Percentiles rank a stretch among this genome's conserved stretches.
These are phyloP conservation scores for Drosophila atripex DNA, from an alignment of 2,888 invertebrate species.

Conservation along the genomic window DNA sequence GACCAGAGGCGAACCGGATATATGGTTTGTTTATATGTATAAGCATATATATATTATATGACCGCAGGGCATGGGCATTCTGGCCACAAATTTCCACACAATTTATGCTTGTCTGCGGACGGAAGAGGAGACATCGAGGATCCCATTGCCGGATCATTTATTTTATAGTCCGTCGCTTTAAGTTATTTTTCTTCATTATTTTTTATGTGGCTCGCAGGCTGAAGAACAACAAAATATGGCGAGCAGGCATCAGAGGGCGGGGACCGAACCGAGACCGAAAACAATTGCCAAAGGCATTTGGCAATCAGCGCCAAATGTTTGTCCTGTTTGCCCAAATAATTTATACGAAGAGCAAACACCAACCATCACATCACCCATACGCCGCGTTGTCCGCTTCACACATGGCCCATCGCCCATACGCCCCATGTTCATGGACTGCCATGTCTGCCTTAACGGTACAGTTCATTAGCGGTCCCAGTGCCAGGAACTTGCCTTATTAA, in stretches of 20 bases:
- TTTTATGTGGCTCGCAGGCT: conserved; percentile 52
- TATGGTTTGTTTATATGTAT: conserved; percentile 34
- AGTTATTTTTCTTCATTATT: conserved; percentile 78
- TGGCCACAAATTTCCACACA: conserved; percentile 59
- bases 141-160: conserved; percentile 71
- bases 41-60: conserved; percentile 22
- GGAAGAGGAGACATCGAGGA: conserved; percentile 28
- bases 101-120: conserved; percentile 45
- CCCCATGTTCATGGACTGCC: conserved; percentile 59
- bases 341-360: conserved; percentile 56
- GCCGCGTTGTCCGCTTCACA: neutral
- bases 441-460: conserved; percentile 58
- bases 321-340: conserved; percentile 64
- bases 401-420: conserved; percentile 64
- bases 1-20: conserved; percentile 5
- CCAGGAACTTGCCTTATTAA: conserved; percentile 70
- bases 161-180: conserved; percentile 74
- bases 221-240: conserved; percentile 2
- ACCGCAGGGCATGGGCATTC: conserved; percentile 49
- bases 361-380: conserved; percentile 37
- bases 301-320: conserved; percentile 74
- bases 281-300: conserved; percentile 59
- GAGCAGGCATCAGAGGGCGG: conserved; percentile 1
- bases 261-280: conserved; percentile 9
- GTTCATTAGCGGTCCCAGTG: conserved; percentile 65